Evolutionary conservation across 2,113 vertebrate genomes (phyloP).

Genomic region (Ibidorhyncha struthersii): DNA sequence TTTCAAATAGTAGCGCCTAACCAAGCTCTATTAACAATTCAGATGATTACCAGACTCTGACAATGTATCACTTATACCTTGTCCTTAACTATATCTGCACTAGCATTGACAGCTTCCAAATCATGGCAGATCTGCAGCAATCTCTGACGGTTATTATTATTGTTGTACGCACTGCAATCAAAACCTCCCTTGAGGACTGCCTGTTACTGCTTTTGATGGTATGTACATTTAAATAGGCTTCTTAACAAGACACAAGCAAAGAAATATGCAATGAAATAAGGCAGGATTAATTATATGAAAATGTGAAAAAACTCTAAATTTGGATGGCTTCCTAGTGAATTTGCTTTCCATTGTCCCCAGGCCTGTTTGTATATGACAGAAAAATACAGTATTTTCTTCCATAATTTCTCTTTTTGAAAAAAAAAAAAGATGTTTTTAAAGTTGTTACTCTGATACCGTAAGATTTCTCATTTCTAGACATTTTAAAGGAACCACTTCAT

Average conservation of each 20-base stretch:
- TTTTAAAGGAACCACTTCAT: neutral
- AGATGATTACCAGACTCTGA: neutral
- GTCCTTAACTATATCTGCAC: neutral
- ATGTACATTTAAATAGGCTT: neutral
- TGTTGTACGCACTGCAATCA: too few relatives aligned
- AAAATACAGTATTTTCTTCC: neutral
- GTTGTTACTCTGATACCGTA: neutral
- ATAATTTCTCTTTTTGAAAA: neutral
- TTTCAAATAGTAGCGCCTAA: neutral
- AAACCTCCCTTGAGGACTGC: neutral
- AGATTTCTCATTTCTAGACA: neutral
- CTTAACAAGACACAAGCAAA: neutral
- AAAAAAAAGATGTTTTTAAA: neutral
- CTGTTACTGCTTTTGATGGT: neutral
- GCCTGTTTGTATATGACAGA: neutral
- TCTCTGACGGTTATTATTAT: neutral
- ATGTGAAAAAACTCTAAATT: neutral
- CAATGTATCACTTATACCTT: neutral
- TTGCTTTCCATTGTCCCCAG: neutral
- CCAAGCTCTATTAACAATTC: neutral
- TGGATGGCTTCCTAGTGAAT: neutral
- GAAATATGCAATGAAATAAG: neutral
- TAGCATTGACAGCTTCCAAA: neutral
- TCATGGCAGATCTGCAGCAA: neutral
- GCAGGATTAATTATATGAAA: neutral